Evolutionary conservation across 1,140 invertebrate genomes (phyloP).

Genomic region (Gryon sp.): DNA sequence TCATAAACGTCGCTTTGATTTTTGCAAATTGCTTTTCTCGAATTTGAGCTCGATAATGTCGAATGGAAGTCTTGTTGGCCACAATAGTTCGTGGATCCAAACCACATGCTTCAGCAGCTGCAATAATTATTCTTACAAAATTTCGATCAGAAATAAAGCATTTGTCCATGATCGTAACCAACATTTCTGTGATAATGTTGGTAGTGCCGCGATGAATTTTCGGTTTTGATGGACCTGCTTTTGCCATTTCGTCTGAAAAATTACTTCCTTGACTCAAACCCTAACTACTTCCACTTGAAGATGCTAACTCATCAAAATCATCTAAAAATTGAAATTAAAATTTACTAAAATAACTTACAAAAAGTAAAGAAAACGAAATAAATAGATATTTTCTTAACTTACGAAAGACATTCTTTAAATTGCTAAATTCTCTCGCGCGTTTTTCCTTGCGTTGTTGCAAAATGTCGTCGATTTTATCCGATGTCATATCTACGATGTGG

Average conservation of each 20-base stretch:
- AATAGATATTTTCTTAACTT: not conserved
- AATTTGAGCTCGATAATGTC: slow-evolving; percentile 18
- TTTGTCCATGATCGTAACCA: slow-evolving; percentile 51
- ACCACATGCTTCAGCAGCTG: slow-evolving; percentile 41
- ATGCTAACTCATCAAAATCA: slow-evolving; percentile 1
- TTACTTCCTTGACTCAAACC: slow-evolving; percentile 7
- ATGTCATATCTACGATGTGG: not conserved
- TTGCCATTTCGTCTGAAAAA: not conserved
- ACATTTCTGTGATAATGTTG: slow-evolving; percentile 48
- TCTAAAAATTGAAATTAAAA: not conserved
- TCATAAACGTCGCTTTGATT: slow-evolving; percentile 51
- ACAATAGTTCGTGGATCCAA: slow-evolving; percentile 25
- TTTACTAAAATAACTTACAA: not conserved
- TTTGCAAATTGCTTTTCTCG: slow-evolving; percentile 27
- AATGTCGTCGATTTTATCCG: slow-evolving; percentile 11
- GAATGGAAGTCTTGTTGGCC: slow-evolving; percentile 46
- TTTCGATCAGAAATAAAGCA: slow-evolving; percentile 52
- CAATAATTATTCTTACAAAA: slow-evolving; percentile 52
- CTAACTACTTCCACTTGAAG: slow-evolving; percentile 9
- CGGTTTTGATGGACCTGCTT: slow-evolving; percentile 31
- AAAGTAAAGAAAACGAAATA: not conserved
- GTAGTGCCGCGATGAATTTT: slow-evolving; percentile 36
- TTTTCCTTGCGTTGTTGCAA: not conserved
- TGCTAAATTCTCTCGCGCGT: not conserved
- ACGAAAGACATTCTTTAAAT: not conserved